These are phyloP conservation scores for Macrophya alboannulata DNA, from an alignment of 2,888 invertebrate genomes.

Conservation along the genomic window DNA sequence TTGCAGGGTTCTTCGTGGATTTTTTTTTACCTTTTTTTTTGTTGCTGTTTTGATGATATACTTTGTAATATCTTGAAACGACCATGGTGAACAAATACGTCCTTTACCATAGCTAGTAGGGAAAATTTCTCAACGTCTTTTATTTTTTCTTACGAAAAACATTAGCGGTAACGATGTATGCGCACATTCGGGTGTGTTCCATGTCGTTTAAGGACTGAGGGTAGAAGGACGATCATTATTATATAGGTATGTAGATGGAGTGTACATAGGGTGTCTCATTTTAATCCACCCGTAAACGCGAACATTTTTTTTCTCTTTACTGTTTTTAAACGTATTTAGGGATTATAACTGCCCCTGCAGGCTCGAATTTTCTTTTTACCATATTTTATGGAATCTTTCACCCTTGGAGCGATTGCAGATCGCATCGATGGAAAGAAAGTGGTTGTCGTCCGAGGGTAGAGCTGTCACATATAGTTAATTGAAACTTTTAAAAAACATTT, in stretches of 20 bases:
- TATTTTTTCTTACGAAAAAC: neutral
- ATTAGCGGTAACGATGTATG: constrained; percentile 41
- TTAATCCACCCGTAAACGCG: neutral
- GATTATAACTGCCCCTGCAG: too few species aligned
- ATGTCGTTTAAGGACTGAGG: neutral
- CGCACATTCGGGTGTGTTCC: constrained; percentile 38
- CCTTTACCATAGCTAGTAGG: too few species aligned
- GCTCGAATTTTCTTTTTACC: too few species aligned
- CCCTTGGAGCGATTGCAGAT: too few species aligned
- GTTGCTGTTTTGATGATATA: neutral
- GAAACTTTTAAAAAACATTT: too few species aligned
- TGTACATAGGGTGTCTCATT: constrained; percentile 5
- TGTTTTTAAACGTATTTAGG: too few species aligned
- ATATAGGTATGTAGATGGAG: neutral
- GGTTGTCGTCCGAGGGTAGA: too few species aligned
- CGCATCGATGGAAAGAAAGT: too few species aligned
- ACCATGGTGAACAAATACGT: neutral
- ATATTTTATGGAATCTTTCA: too few species aligned
- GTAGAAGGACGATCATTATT: neutral
- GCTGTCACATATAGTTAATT: too few species aligned
- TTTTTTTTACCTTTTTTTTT: neutral
- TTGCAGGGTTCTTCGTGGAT: neutral
- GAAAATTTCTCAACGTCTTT: constrained; percentile 33
- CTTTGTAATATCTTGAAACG: neutral
- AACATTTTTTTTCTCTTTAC: neutral